Evolutionary conservation across 2,888 invertebrate species (phyloP).

Genomic region (Cinara cedri): DNA sequence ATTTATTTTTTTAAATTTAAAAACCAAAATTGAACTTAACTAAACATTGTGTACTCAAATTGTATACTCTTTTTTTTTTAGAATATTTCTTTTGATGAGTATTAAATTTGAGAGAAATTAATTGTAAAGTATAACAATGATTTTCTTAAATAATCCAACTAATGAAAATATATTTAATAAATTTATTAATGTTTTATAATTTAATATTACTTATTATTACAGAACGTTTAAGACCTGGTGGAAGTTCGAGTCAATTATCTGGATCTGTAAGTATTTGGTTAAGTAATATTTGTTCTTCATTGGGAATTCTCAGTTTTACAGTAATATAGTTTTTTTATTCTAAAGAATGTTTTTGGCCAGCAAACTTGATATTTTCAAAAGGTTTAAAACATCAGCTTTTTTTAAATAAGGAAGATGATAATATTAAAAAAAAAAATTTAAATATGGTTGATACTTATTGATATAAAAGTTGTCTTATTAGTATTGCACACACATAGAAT

Average conservation of each 20-base stretch:
- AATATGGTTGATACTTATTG: no score
- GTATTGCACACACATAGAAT: no score
- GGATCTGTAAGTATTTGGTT: slow-evolving; percentile 43
- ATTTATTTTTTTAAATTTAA: no score
- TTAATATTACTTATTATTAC: slow-evolving; percentile 61
- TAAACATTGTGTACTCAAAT: neutral
- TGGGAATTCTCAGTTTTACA: no score
- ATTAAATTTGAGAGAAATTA: neutral
- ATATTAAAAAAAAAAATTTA: no score
- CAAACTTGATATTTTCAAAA: no score
- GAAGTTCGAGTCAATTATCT: slow-evolving; percentile 65
- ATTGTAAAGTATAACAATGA: slow-evolving; percentile 9
- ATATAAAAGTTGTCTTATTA: no score
- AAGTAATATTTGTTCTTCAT: neutral
- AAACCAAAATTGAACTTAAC: neutral
- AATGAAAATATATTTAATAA: neutral
- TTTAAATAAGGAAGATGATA: no score
- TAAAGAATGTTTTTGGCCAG: no score
- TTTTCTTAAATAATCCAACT: neutral
- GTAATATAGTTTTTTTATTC: no score
- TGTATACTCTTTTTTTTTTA: neutral
- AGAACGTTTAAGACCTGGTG: slow-evolving; percentile 70
- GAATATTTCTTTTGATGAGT: neutral
- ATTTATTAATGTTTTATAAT: slow-evolving; percentile 31
- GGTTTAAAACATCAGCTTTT: no score